Percentiles rank a stretch among this genome's conserved stretches.
Conservation (phyloP, 2,888 invertebrate species). For the Aphodius granarius region DNA sequence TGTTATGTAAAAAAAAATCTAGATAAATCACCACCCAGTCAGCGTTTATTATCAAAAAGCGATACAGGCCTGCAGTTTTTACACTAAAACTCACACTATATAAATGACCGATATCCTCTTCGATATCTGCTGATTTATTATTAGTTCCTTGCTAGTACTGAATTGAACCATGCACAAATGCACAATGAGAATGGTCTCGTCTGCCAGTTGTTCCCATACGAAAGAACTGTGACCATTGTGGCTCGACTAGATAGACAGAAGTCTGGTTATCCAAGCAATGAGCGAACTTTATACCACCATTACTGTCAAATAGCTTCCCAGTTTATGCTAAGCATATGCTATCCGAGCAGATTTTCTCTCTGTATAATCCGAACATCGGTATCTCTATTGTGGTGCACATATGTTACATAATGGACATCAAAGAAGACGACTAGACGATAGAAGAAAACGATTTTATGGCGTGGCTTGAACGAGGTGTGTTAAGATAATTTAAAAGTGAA, state of each 20-base stretch:
- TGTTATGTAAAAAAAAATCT: not conserved
- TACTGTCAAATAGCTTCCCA: not conserved
- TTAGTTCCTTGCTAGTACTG: not conserved
- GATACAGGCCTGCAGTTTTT: not conserved
- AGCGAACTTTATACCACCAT: not conserved
- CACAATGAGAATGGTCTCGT: not conserved
- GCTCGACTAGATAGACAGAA: not conserved
- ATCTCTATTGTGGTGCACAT: not conserved
- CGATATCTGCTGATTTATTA: not conserved
- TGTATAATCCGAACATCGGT: not conserved
- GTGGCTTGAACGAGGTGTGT: not conserved
- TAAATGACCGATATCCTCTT: not conserved
- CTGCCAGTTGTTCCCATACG: not conserved
- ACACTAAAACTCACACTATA: not conserved
- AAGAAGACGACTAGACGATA: not conserved
- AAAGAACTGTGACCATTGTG: not conserved
- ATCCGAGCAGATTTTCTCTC: not conserved
- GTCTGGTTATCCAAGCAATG: not conserved
- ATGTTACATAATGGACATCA: not conserved
- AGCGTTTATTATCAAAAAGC: not conserved
- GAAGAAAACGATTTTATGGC: not conserved
- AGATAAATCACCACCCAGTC: not conserved
- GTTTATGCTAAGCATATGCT: not conserved
- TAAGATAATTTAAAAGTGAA: not conserved
- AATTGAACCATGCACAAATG: not conserved